Base-by-base conservation (phyloP, 1,140 invertebrate species). In the Orius laevigatus region DNA sequence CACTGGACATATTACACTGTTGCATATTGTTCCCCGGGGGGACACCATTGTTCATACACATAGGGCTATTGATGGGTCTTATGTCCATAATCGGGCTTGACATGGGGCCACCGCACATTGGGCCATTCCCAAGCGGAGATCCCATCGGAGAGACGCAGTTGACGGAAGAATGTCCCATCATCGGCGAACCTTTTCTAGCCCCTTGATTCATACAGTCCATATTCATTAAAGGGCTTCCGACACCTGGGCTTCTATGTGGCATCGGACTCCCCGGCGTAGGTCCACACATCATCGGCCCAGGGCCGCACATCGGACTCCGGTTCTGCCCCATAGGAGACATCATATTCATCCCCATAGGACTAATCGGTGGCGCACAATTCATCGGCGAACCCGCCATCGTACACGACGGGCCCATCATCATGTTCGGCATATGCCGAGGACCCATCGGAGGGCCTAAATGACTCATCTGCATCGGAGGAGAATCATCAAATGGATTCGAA, bases 401-500 rank as follows among this genome's bases (percentile, higher is more conserved):
- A 19, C 74, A 73, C 66, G 74, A 52, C 73, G 74, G 31, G n/a
- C 48, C 52, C 51, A 66, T 66, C 48, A 53, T 56, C 53, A 56
- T 54, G 56, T 70, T 70, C 25, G 60, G 59, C 73, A 80, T 79
- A 55, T 73, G 76, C 32, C 72, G 72, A 68, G 50, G 38, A 35
- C 52, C 50, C 56, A 60, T 57, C 62, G 66, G 70, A 57, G 67
- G 67, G 63, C 62, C 70, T 38, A 49, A 52, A 9, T 46, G 15
- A 31, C 19, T 52, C 2, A 38, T 46, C 42, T 47, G 47, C 66
- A 56, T 74, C 58, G 66, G 77, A 16, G 87, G 84, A 9, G 81
- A 85, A 59, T 96, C 91, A 66, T 96, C 91, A 66, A 96, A 94
- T 19, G 90, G 90, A 68, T 94, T 94, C 47, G 84, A 90, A 32